Percentiles rank a stretch among this genome's conserved stretches.
phyloP scores from a whole-genome alignment of 1,140 invertebrate species.

The Drosophila kikkawai region DNA sequence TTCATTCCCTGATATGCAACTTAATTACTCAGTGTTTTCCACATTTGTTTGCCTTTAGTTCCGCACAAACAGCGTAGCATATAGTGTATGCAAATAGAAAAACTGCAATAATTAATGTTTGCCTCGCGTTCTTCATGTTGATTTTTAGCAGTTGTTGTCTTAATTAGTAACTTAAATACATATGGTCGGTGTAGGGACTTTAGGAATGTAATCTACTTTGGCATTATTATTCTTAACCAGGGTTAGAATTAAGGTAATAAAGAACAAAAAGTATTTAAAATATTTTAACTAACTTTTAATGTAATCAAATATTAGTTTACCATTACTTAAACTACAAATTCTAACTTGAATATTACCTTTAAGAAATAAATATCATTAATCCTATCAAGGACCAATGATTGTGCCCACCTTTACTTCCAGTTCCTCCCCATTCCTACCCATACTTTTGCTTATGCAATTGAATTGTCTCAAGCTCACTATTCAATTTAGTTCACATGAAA shows the following conservation, averaged over 20 bases:
- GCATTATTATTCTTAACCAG: neutral
- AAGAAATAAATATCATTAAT: neutral
- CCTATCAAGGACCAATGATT: too few relatives aligned
- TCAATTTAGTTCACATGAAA: constrained; percentile 9
- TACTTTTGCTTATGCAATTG: neutral
- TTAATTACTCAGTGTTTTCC: constrained; percentile 49
- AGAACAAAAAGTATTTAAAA: neutral
- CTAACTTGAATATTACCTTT: too few relatives aligned
- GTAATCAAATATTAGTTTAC: neutral
- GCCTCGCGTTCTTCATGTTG: constrained; percentile 27
- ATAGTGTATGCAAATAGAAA: constrained; percentile 22
- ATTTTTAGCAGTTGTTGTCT: constrained; percentile 9
- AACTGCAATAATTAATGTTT: constrained; percentile 50
- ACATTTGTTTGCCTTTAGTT: constrained; percentile 45
- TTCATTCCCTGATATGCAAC: constrained; percentile 38
- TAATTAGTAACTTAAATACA: constrained; percentile 30
- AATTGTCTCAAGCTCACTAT: neutral
- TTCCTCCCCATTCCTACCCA: neutral
- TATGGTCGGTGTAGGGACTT: neutral
- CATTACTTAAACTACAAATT: neutral
- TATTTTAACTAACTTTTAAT: neutral
- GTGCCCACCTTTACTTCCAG: neutral
- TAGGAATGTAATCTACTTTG: constrained; percentile 8
- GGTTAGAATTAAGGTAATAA: too few relatives aligned
- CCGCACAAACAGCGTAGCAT: constrained; percentile 8